Base-by-base conservation (phyloP, 1,140 invertebrate species). In the Cyclargus thomasi region DNA sequence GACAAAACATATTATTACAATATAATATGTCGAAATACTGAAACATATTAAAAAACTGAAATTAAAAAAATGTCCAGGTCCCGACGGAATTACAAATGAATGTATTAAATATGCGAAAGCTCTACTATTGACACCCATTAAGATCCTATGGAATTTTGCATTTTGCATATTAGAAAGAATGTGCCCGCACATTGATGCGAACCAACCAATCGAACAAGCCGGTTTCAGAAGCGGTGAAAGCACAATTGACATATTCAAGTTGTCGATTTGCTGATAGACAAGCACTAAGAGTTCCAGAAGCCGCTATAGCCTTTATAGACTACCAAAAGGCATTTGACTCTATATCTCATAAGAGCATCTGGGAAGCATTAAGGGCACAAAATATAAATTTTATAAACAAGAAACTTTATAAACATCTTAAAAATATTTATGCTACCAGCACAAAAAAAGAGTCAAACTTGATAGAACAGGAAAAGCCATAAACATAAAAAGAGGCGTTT, bases 131-230 rank as follows among this genome's bases (percentile, higher is more conserved):
- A 69, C 53, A 20, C 70, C 71, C 17, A 57, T 75, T 4, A 74
- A 70, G 0, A 55, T 68, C 1, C 29, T 78, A 59, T 75, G 18
- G 36, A 76, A 79, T 36, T 84, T 78, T 36, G 68, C 72, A 17
- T 73, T 67, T 18, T 79, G 74, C 22, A 67, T 77, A 66, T 70
- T 72, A 18, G 72, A 65, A 65, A 74, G 68, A 57, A 68, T 77
- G 63, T 23, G 64, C 16, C 17, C 63, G 70, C 29, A 62, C 1
- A 74, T 82, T 2, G 76, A 85, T 55, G 17, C 23, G 29, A 53
- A 74, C 53, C 81, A 83, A 72, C 76, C 81, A 10, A 72, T 74
- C 5, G 81, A 83, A 70, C 81, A 83, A 70, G 81, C 81, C 2
- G 80, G 81, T 5, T 86, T 86, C 65, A 69, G 82, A 71, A 72